Evolutionary conservation across 2,797 vertebrate species (phyloP), one percentile per base, ranked within the genome.

Genomic region (Acrossocheilus fasciatus): DNA sequence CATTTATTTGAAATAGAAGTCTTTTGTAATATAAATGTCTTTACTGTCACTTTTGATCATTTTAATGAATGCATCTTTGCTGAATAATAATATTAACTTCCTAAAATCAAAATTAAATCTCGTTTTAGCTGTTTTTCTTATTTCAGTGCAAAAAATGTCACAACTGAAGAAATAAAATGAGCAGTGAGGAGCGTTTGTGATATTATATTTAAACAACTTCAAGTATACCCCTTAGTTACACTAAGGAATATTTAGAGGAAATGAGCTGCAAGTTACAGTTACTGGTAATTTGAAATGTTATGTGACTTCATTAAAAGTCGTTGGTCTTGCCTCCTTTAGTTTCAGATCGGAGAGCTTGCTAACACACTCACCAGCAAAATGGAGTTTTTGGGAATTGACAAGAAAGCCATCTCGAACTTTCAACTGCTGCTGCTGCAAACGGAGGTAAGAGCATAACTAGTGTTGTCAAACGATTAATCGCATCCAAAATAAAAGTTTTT

Each of bases 281-380:
- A 81, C 17, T 81, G 59, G 17, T 23, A 39, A 39, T 39, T 39
- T 76, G 12, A 45, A 52, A 10, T 64, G 41, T 47, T 30, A 20
- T 66, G 17, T 30, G 59, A 66, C 43, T 39, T 50, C 30, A 3
- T 83, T 75, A 15, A 52, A 8, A 52, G 15, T 12, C 81, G 54
- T 69, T 34, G 3, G 17, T 85, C 1, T 41, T 59, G 10, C 57
- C 47, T 78, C 82, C 77, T 94, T 66, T 91, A 99, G 98, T 99
- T 99, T 96, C 98, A 99, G 97, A 99, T 99, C 74, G 98, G 98
- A 95, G 98, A 99, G 93, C 95, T 99, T 93, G 98, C 98, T 26
- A 99, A 99, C 92, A 99, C 97, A 84, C 95, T 99, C 93, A 99
- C 97, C 89, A 99, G 96, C 95, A 99, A 99, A 95, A 96, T 99